Percentiles rank a stretch among this genome's conserved stretches.
phyloP scores from a whole-genome alignment of 2,113 vertebrate genomes.

The Protobothrops mucrosquamatus region DNA sequence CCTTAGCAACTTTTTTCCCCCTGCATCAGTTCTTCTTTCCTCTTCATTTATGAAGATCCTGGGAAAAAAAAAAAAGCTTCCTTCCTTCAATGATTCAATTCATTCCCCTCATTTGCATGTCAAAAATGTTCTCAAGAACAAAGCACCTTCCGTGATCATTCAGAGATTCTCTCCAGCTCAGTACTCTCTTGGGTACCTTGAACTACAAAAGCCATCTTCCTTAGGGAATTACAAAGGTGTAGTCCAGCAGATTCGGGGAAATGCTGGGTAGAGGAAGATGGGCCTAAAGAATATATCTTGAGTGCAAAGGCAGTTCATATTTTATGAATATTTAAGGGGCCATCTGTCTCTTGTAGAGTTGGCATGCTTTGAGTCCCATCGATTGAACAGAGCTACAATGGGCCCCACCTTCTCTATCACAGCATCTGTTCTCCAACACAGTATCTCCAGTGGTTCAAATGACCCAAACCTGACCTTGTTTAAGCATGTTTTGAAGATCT shows the following conservation, averaged over 20 bases:
- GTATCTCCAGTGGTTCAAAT: not conserved
- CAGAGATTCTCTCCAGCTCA: not conserved
- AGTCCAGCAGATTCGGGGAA: not conserved
- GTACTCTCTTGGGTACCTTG: not conserved
- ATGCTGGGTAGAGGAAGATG: not conserved
- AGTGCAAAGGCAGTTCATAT: not conserved
- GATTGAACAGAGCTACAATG: not conserved
- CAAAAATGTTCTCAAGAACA: not conserved
- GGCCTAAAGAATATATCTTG: not conserved
- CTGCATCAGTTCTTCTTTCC: not conserved
- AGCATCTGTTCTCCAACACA: not conserved
- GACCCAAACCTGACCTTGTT: not conserved
- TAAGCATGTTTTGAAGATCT: not conserved
- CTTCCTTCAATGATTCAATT: not conserved
- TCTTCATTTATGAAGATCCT: not conserved
- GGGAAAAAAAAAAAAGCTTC: not conserved
- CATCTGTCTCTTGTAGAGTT: not conserved
- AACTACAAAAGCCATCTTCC: not conserved
- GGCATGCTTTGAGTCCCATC: not conserved
- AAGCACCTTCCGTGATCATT: not conserved
- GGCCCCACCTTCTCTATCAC: not conserved
- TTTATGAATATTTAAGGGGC: not conserved
- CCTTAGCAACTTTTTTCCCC: not conserved
- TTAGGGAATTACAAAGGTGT: not conserved
- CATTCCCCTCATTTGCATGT: not conserved